Base-by-base conservation (phyloP, 1,140 invertebrate species). In the Eciton burchellii region DNA sequence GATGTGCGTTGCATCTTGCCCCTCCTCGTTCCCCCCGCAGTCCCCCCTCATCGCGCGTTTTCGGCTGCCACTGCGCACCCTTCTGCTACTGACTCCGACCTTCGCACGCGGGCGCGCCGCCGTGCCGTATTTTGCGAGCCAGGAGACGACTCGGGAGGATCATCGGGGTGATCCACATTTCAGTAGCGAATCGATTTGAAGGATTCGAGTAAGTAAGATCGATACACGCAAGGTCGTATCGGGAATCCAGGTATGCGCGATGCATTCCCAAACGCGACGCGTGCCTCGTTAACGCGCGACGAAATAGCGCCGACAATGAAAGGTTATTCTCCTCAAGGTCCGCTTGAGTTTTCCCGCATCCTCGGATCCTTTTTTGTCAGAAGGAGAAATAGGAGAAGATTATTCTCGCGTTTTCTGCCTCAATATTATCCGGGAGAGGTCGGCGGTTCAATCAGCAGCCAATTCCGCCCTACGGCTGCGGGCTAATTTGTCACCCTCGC, bases 1-100 rank as follows among this genome's bases (percentile, higher is more conserved):
- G 91, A 92, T 92, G 91, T 91, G 91, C 91, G 90, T 92, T 92
- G 91, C 92, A 92, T 91, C 90, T 92, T 91, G 86, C 89, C 90
- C 89, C 91, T 88, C 90, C 87, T 81, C 49, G 74, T 70, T n/a
- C 84, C 88, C 76, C 85, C 66, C 45, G 65, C 81, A 11, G 19
- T n/a, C 19, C 52, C 72, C 81, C 54, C 57, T 49, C 63, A 63
- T 79, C 70, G 12, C 72, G 59, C 81, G 62, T 83, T 88, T 89
- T 88, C 26, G 89, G 81, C 86, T 84, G 35, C 74, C 77, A 62
- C 54, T 72, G 45, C 60, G 79, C 83, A 87, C 87, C 86, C 89
- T 84, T 85, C 85, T 74, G 35, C 79, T 66, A 54, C 79, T 84
- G 81, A 68, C 84, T 89, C 35, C 86, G 72, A 85, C 82, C 84